These are phyloP conservation scores for Eupithecia pulchellata DNA, from an alignment of 2,888 invertebrate species.

Conservation along the genomic window DNA sequence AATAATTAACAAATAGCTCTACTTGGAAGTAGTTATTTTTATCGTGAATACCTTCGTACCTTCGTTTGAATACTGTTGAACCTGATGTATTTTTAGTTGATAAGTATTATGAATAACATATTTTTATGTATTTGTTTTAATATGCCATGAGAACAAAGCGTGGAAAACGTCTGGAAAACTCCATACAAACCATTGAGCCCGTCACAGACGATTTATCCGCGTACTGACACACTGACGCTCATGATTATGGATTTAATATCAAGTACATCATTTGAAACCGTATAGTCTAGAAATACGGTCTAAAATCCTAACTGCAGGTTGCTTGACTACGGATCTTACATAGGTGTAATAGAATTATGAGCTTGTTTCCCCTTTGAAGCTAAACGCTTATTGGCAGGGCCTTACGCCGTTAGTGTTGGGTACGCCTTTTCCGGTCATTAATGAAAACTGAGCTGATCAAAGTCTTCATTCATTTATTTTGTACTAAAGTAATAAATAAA, in stretches of 20 bases:
- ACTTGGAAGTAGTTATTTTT: not conserved
- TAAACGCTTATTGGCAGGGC: conserved; percentile 40
- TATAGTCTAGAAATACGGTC: conserved; percentile 15
- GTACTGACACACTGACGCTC: conserved; percentile 37
- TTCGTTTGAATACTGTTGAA: not conserved
- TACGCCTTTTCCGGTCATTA: not conserved
- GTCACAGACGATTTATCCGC: conserved; percentile 41
- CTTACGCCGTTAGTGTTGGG: conserved; percentile 6
- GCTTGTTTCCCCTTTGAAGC: conserved; percentile 17
- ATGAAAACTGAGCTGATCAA: not conserved
- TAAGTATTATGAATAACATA: too few species aligned
- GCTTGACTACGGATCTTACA: conserved; percentile 12
- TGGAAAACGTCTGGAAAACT: conserved; percentile 39
- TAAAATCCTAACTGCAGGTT: not conserved
- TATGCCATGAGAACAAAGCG: conserved; percentile 26
- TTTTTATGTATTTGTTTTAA: conserved; percentile 25
- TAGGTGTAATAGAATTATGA: conserved; percentile 18
- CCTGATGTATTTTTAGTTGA: too few species aligned
- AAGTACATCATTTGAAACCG: conserved; percentile 12
- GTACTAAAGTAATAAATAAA: not conserved
- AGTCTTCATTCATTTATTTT: not conserved
- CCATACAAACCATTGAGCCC: conserved; percentile 44
- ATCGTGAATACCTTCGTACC: not conserved
- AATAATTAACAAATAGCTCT: not conserved
- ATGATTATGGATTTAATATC: conserved; percentile 41